phyloP scores from a whole-genome alignment of 2,888 invertebrate genomes.

The Timema podura region DNA sequence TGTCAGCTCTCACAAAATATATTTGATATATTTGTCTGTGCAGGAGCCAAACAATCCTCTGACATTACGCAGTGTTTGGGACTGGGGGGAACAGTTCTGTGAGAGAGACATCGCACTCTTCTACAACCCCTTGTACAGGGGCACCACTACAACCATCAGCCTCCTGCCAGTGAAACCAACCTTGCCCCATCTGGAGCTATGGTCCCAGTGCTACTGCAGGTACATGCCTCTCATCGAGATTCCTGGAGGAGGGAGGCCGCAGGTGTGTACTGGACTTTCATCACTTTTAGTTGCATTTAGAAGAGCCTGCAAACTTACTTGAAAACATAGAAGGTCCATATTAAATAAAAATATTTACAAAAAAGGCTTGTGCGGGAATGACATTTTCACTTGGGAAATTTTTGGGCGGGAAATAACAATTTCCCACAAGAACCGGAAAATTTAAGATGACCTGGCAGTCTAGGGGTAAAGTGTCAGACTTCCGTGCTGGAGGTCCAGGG shows the following conservation, averaged over 20 bases:
- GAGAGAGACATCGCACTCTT: slow-evolving; percentile 70
- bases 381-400: too few species aligned
- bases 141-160: slow-evolving; percentile 19
- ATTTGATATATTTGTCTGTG: slow-evolving; percentile 27
- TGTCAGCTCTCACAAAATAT: too few species aligned
- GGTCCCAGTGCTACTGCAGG: slow-evolving; percentile 79
- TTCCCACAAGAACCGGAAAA: too few species aligned
- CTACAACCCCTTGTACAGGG: slow-evolving; percentile 73
- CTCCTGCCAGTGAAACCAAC: slow-evolving; percentile 32
- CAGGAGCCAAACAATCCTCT: slow-evolving; percentile 51
- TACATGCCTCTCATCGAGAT: slow-evolving; percentile 83
- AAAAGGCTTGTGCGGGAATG: too few species aligned
- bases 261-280: slow-evolving; percentile 30
- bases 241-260: slow-evolving; percentile 51
- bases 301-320: too few species aligned
- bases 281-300: neutral
- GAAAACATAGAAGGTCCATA: too few species aligned
- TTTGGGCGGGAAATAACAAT: too few species aligned
- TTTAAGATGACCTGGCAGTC: too few species aligned
- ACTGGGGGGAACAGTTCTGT: slow-evolving; percentile 83
- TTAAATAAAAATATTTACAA: too few species aligned
- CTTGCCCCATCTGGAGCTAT: slow-evolving; percentile 47
- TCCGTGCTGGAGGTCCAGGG: too few species aligned
- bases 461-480: too few species aligned
- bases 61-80: slow-evolving; percentile 76